Evolutionary conservation across 1,140 invertebrate genomes (phyloP).

Genomic region (Heliconius eleuchia): DNA sequence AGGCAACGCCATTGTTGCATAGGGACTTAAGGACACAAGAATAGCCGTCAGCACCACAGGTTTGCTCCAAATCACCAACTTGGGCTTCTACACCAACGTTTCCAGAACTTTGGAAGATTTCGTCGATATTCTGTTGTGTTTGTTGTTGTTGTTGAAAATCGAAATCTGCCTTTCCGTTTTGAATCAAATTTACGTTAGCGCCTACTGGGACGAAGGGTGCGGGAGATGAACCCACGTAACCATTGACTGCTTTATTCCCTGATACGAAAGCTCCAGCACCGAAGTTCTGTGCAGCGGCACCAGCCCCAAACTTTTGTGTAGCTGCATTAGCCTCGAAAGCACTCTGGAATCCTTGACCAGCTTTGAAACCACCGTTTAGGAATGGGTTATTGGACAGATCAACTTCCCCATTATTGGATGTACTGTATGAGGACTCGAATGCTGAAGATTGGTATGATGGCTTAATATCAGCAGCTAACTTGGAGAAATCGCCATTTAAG

Average conservation of each 20-base stretch:
- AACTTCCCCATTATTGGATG: conserved; percentile 46
- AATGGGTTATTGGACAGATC: conserved; percentile 58
- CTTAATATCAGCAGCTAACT: conserved; percentile 42
- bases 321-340: conserved; percentile 20
- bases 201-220: conserved; percentile 55
- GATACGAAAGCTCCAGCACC: conserved; percentile 38
- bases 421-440: conserved; percentile 52
- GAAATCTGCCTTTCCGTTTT: conserved; percentile 61
- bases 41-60: conserved; percentile 80
- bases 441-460: conserved; percentile 49
- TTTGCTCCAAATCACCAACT: conserved; percentile 68
- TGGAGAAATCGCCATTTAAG: conserved; percentile 68
- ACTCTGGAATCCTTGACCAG: conserved; percentile 35
- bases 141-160: conserved; percentile 61
- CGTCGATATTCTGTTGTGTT: conserved; percentile 59
- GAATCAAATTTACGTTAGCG: conserved; percentile 64
- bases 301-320: conserved; percentile 21
- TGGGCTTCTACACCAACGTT: conserved; percentile 46
- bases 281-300: conserved; percentile 39
- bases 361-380: conserved; percentile 47
- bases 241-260: conserved; percentile 43
- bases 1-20: conserved; percentile 82
- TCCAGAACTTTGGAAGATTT: conserved; percentile 56
- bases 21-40: conserved; percentile 82
- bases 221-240: conserved; percentile 63